phyloP scores from a whole-genome alignment of 1,140 invertebrate species.

The Stegodyphus mimosarum region DNA sequence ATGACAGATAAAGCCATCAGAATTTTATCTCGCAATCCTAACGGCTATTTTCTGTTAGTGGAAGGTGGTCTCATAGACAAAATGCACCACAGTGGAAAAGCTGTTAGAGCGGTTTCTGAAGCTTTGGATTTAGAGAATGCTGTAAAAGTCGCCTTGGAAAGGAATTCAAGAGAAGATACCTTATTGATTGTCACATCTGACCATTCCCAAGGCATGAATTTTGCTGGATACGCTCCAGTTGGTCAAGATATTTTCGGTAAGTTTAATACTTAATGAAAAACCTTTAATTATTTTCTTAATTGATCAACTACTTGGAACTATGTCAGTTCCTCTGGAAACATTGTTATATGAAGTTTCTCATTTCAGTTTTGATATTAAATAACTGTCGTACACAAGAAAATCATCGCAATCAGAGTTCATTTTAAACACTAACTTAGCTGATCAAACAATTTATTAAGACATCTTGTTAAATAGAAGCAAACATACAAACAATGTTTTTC shows the following conservation, averaged over 20 bases:
- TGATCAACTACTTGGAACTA: too few species aligned
- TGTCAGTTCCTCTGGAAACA: too few species aligned
- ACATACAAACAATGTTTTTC: too few species aligned
- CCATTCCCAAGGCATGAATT: slow-evolving; percentile 65
- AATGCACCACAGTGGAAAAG: slow-evolving; percentile 78
- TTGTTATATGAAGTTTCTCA: too few species aligned
- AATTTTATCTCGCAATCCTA: slow-evolving; percentile 66
- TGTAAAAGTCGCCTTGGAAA: slow-evolving; percentile 59
- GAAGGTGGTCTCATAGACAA: slow-evolving; percentile 77
- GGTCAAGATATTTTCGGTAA: slow-evolving; percentile 65
- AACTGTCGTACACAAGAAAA: too few species aligned
- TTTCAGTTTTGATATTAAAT: too few species aligned
- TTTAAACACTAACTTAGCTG: too few species aligned
- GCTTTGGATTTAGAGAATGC: slow-evolving; percentile 64
- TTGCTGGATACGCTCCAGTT: slow-evolving; percentile 65
- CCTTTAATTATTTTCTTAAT: too few species aligned
- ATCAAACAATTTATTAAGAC: too few species aligned
- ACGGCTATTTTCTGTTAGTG: slow-evolving; percentile 69
- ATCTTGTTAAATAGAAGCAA: too few species aligned
- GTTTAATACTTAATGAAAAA: slow-evolving; percentile 8
- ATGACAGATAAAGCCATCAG: slow-evolving; percentile 69
- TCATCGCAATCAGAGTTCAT: too few species aligned
- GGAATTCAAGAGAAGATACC: slow-evolving; percentile 64
- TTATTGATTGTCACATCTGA: slow-evolving; percentile 66
- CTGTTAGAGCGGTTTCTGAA: slow-evolving; percentile 64